A percentile compares a stretch with the other conserved stretches of the same genome.
Evolutionary conservation across 64 coral and sea anemone species (phyloP).

Genomic region (Porites australiensis): DNA sequence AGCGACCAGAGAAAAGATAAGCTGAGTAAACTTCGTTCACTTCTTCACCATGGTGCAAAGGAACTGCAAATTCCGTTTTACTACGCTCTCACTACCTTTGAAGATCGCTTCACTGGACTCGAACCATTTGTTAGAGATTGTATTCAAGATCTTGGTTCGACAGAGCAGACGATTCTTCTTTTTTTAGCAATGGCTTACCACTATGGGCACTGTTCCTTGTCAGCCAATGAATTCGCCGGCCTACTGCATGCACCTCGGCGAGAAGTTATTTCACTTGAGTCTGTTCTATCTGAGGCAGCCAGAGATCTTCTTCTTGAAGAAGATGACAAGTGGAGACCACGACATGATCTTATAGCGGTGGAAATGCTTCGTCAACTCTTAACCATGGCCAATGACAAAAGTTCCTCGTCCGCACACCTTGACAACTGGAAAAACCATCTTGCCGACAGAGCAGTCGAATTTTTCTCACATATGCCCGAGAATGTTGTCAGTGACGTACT

Average conservation of each 20-base stretch:
- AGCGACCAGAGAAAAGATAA: conserved; percentile 54
- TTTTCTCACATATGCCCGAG: conserved; percentile 49
- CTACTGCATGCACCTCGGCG: conserved; percentile 28
- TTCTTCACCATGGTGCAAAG: background rate
- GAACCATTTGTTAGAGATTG: conserved; percentile 69
- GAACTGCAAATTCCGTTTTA: conserved; percentile 81
- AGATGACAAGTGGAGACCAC: conserved; percentile 61
- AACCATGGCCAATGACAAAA: background rate
- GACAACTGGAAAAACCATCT: conserved; percentile 67
- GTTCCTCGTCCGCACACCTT: background rate
- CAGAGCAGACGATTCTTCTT: conserved; percentile 24
- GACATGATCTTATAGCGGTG: conserved; percentile 46
- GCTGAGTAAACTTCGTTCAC: background rate
- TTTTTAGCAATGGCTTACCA: conserved; percentile 78
- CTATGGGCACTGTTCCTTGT: conserved; percentile 45
- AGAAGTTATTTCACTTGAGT: conserved; percentile 1
- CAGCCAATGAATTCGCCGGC: background rate
- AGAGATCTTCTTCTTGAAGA: conserved; percentile 70
- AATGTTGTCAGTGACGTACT: conserved; percentile 18
- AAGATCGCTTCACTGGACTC: conserved; percentile 45
- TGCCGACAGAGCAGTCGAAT: conserved; percentile 51
- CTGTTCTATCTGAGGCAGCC: conserved; percentile 1
- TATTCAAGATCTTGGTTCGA: conserved; percentile 12
- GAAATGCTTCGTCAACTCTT: conserved; percentile 63
- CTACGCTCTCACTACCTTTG: conserved; percentile 69